Percentiles rank a stretch among this genome's conserved stretches.
phyloP scores from a whole-genome alignment of 2,888 invertebrate genomes.

The Agapostemon virescens region DNA sequence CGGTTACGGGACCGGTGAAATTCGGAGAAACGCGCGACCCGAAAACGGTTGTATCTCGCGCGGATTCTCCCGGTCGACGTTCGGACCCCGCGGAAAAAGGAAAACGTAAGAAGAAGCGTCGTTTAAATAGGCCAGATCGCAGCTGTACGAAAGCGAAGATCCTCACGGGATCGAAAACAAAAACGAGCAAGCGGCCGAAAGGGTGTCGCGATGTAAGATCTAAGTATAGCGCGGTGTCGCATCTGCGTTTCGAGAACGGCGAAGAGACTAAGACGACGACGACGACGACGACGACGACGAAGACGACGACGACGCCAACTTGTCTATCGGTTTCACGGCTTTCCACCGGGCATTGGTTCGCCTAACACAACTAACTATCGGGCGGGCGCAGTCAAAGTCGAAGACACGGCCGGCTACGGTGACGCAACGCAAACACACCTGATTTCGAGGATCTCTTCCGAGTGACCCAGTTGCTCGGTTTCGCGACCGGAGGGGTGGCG shows the following conservation, averaged over 20 bases:
- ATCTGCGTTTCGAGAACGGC: slow-evolving; percentile 29
- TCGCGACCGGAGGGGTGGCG: not conserved
- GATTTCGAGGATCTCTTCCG: slow-evolving; percentile 66
- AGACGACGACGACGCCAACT: not conserved
- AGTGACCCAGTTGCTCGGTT: slow-evolving; percentile 48
- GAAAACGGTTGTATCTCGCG: not conserved
- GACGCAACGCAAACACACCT: slow-evolving; percentile 73
- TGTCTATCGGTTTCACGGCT: slow-evolving; percentile 27
- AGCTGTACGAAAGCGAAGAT: slow-evolving; percentile 6
- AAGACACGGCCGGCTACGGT: slow-evolving; percentile 29
- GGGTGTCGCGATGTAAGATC: slow-evolving; percentile 30
- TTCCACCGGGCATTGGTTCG: not conserved
- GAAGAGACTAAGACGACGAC: not conserved
- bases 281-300: not conserved
- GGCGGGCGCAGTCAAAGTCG: not conserved
- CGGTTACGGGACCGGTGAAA: fast-evolving
- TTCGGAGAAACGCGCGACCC: not conserved
- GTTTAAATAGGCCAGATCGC: slow-evolving; percentile 3
- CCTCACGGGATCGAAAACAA: not conserved
- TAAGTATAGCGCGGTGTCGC: slow-evolving; percentile 26
- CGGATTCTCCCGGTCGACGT: no score
- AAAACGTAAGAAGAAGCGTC: no score
- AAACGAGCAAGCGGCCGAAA: slow-evolving; percentile 34
- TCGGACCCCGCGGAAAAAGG: no score
- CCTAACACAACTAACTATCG: not conserved